A percentile compares a stretch with the other conserved stretches of the same genome.
phyloP scores from a whole-genome alignment of 1,140 invertebrate species.

The Scaptodrosophila lebanonensis region DNA sequence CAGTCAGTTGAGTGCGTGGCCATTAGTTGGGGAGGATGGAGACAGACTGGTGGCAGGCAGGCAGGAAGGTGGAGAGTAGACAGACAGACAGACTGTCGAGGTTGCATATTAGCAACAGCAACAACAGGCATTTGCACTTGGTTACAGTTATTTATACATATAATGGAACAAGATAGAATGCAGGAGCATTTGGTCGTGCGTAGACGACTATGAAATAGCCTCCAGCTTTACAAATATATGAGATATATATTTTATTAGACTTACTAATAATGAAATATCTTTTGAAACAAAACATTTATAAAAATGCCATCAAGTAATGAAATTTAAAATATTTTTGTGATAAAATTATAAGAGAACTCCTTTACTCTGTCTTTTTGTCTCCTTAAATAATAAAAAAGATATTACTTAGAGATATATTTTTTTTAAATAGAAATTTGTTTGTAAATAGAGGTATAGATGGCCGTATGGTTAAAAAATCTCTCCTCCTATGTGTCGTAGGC shows the following conservation, averaged over 20 bases:
- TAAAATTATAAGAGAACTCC: too few species aligned
- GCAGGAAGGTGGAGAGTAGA: background rate
- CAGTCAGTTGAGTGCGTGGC: constrained; percentile 2
- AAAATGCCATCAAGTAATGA: too few species aligned
- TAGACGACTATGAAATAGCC: constrained; percentile 9
- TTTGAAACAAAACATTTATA: too few species aligned
- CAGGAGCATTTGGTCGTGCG: background rate
- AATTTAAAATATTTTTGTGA: too few species aligned
- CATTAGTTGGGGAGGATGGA: background rate
- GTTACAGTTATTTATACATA: constrained; percentile 34
- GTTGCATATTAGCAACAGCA: constrained; percentile 29
- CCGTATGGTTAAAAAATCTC: too few species aligned
- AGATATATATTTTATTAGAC: background rate
- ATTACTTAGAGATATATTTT: too few species aligned
- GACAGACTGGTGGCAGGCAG: constrained; percentile 9
- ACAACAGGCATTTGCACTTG: constrained; percentile 26
- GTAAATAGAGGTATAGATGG: too few species aligned
- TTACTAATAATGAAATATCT: too few species aligned
- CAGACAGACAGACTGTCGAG: background rate
- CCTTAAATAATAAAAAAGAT: too few species aligned
- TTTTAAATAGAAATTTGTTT: background rate
- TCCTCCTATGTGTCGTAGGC: too few species aligned
- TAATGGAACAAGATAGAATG: constrained; percentile 15
- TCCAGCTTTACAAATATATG: too few species aligned
- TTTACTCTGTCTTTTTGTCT: too few species aligned